phyloP scores from a whole-genome alignment of 2,113 vertebrate genomes.

The Pyxicephalus adspersus region DNA sequence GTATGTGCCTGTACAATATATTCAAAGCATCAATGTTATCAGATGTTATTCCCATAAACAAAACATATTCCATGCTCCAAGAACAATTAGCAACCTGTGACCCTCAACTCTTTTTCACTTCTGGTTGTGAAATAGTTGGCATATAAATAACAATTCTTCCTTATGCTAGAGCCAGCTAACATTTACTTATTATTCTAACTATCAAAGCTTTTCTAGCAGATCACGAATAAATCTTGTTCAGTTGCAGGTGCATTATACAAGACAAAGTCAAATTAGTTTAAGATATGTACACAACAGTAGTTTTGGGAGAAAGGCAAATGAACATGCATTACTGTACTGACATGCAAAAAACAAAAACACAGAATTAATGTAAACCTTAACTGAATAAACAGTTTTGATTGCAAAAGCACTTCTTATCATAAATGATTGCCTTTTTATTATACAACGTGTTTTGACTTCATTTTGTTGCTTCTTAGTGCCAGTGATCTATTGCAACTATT shows the following conservation, averaged over 20 bases:
- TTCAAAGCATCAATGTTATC: not conserved
- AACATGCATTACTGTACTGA: slow-evolving; percentile 24
- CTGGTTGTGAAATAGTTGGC: slow-evolving; percentile 3
- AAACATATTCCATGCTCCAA: not conserved
- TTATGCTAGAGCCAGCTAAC: not conserved
- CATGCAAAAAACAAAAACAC: not conserved
- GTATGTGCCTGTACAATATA: not conserved
- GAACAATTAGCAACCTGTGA: slow-evolving; percentile 18
- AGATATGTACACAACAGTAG: not conserved
- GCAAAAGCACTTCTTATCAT: too few species aligned
- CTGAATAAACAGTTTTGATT: too few species aligned
- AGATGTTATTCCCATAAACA: not conserved
- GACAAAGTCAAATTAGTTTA: slow-evolving; percentile 5
- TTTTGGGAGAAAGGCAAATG: not conserved
- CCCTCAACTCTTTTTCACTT: slow-evolving; percentile 26
- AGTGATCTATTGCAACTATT: too few species aligned
- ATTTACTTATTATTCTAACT: slow-evolving; percentile 22
- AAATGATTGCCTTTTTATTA: too few species aligned
- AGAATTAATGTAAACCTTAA: too few species aligned
- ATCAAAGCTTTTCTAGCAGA: slow-evolving; percentile 30
- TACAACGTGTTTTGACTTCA: too few species aligned
- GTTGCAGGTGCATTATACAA: slow-evolving; percentile 19
- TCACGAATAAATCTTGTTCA: slow-evolving; percentile 27
- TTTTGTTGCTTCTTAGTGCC: too few species aligned
- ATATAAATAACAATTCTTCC: not conserved